phyloP scores from a whole-genome alignment of 1,140 invertebrate genomes.

The Zaprionus capensis region DNA sequence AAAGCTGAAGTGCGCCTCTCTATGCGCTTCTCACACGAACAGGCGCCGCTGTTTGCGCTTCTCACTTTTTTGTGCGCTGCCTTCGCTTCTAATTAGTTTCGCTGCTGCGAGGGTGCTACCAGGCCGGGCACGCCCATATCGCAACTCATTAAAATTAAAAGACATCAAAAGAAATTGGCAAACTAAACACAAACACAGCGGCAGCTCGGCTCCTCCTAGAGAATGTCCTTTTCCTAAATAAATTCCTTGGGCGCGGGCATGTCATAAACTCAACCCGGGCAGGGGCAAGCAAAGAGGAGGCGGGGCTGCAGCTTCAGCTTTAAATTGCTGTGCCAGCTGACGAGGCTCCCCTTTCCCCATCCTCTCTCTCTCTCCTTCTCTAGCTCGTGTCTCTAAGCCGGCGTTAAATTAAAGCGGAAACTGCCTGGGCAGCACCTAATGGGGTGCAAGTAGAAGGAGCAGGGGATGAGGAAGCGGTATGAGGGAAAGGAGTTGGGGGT shows the following conservation, averaged over 20 bases:
- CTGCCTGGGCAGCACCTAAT: slow-evolving; percentile 49
- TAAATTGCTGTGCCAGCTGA: slow-evolving; percentile 66
- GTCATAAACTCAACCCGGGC: slow-evolving; percentile 48
- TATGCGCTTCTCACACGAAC: slow-evolving; percentile 8
- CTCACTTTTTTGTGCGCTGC: slow-evolving; percentile 23
- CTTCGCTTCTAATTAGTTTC: slow-evolving; percentile 73
- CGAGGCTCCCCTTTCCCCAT: not conserved
- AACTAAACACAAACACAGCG: slow-evolving; percentile 71
- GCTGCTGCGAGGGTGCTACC: slow-evolving; percentile 43
- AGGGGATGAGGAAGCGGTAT: not conserved
- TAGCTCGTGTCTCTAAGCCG: slow-evolving; percentile 39
- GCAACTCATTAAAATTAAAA: slow-evolving; percentile 80
- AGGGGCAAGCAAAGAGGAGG: not conserved
- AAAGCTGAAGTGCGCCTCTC: not conserved
- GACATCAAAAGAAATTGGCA: slow-evolving; percentile 80
- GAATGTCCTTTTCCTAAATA: slow-evolving; percentile 72
- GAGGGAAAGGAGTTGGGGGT: not conserved
- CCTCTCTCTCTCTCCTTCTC: not conserved
- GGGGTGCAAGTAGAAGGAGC: slow-evolving; percentile 1
- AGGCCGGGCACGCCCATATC: slow-evolving; percentile 27
- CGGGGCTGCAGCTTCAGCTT: slow-evolving; percentile 55
- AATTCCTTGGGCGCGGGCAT: slow-evolving; percentile 54
- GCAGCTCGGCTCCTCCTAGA: not conserved
- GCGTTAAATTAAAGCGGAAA: slow-evolving; percentile 80
- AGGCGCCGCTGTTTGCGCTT: slow-evolving; percentile 19